phyloP scores from a whole-genome alignment of 2,113 vertebrate genomes.

The Zonotrichia leucophrys region DNA sequence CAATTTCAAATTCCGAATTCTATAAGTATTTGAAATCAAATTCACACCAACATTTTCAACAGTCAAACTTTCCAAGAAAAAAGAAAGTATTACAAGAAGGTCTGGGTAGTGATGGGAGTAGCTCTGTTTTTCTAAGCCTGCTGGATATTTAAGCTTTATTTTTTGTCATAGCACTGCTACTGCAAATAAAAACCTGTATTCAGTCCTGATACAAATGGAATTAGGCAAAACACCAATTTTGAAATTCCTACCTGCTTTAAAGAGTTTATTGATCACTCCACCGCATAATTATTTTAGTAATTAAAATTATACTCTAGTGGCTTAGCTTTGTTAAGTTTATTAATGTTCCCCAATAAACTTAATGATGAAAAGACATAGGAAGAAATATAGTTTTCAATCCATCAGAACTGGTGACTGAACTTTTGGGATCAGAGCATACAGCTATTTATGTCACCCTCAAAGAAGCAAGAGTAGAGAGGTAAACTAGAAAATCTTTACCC shows the following conservation, averaged over 20 bases:
- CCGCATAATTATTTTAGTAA: not conserved
- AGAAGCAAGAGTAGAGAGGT: not conserved
- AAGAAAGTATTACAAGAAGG: not conserved
- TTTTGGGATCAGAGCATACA: not conserved
- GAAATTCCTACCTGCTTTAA: not conserved
- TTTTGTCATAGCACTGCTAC: not conserved
- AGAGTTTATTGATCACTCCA: not conserved
- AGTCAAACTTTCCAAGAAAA: not conserved
- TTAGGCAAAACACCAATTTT: not conserved
- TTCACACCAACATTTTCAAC: not conserved
- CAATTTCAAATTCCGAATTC: not conserved
- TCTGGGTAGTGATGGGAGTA: not conserved
- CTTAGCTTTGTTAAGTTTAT: not conserved
- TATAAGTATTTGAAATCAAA: not conserved
- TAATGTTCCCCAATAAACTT: not conserved
- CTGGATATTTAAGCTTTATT: not conserved
- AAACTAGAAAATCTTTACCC: not conserved
- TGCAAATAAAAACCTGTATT: not conserved
- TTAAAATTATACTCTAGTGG: not conserved
- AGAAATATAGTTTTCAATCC: not conserved
- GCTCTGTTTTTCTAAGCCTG: not conserved
- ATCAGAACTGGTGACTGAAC: not conserved
- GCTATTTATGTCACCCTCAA: not conserved
- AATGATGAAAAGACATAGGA: not conserved
- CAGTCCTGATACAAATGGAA: not conserved